Conservation (phyloP, 2,797 vertebrate species). For the Spinus pinus region DNA sequence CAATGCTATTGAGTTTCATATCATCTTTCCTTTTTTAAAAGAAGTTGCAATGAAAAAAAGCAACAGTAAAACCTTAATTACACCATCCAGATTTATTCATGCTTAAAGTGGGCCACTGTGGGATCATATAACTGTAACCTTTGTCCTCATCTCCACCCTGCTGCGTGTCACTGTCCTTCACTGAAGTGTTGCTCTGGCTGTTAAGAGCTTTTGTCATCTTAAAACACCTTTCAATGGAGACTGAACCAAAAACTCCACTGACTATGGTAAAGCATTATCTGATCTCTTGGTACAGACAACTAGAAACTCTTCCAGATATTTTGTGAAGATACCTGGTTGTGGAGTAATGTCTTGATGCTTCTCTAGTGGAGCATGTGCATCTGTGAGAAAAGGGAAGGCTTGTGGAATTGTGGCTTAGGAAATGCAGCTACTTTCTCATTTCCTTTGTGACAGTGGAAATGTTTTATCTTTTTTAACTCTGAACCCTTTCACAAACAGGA, state of each 20-base stretch:
- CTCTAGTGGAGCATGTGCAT: accelerated
- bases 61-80: constrained; percentile 2
- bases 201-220: neutral
- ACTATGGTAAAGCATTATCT: neutral
- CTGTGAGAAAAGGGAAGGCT: neutral
- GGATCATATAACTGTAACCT: neutral
- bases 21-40: neutral
- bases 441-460: neutral
- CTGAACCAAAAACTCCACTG: neutral
- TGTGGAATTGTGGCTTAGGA: accelerated
- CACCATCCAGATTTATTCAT: neutral
- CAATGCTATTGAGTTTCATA: neutral
- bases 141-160: constrained; percentile 14
- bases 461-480: neutral
- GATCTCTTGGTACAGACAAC: neutral
- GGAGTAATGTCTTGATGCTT: neutral
- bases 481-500: neutral
- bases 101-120: neutral
- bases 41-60: neutral
- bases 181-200: neutral
- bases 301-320: neutral
- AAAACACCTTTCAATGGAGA: neutral
- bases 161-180: neutral
- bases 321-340: neutral
- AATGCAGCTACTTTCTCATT: accelerated